Percentiles rank a stretch among this genome's conserved stretches.
These are phyloP conservation scores for Stylophora pistillata DNA, from an alignment of 64 coral and sea anemone genomes.

Conservation along the genomic window DNA sequence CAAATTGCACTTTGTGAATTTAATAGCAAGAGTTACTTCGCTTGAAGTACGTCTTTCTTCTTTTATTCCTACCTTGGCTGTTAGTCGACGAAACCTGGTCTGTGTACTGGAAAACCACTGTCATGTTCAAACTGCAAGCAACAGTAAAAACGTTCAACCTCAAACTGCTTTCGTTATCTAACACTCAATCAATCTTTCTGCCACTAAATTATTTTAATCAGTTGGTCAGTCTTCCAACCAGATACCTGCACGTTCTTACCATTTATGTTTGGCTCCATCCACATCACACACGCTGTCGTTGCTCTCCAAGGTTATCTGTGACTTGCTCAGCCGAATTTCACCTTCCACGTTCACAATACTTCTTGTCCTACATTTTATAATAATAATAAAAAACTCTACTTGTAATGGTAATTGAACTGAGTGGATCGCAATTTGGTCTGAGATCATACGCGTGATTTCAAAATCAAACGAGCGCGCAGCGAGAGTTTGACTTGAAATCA, in stretches of 20 bases:
- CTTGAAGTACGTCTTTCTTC: too few species aligned
- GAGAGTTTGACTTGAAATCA: too few species aligned
- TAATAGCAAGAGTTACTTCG: too few species aligned
- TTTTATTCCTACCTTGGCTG: neutral
- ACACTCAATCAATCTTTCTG: neutral
- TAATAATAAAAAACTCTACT: neutral
- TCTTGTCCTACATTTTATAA: conserved; percentile 38
- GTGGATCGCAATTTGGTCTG: too few species aligned
- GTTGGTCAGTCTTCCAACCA: neutral
- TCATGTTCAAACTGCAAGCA: neutral
- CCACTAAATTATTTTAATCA: neutral
- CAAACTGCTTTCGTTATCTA: neutral
- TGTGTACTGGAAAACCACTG: neutral
- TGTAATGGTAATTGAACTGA: too few species aligned
- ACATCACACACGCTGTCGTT: conserved; percentile 52
- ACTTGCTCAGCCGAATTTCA: conserved; percentile 20
- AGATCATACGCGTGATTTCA: too few species aligned
- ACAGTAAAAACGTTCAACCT: neutral
- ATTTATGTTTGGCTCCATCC: conserved; percentile 34
- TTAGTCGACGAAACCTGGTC: neutral
- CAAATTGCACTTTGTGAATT: too few species aligned
- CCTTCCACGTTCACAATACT: conserved; percentile 48
- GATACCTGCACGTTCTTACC: conserved; percentile 11
- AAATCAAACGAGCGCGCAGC: too few species aligned
- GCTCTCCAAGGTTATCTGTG: conserved; percentile 69